These are phyloP conservation scores for Dilophus febrilis DNA, from an alignment of 2,888 invertebrate species.

Conservation along the genomic window DNA sequence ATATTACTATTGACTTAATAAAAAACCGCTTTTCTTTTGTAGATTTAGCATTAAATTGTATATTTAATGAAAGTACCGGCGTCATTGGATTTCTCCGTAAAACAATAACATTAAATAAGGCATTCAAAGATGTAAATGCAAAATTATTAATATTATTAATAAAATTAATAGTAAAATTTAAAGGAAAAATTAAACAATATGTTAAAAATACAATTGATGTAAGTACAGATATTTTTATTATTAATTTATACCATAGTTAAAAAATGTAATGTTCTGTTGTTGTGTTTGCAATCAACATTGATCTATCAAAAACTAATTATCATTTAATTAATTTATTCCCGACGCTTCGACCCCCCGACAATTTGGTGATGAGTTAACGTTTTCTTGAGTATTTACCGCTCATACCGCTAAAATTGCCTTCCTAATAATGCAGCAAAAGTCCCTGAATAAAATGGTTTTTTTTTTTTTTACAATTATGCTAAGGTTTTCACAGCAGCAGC, in stretches of 20 bases:
- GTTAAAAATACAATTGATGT: constrained; percentile 11
- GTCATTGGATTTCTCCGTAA: constrained; percentile 12
- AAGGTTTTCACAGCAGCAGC: too few species aligned
- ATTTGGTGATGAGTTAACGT: too few species aligned
- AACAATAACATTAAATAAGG: constrained; percentile 10
- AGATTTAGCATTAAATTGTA: constrained; percentile 13
- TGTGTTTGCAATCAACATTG: background rate
- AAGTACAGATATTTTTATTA: constrained; percentile 1
- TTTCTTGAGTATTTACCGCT: too few species aligned
- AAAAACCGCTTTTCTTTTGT: background rate
- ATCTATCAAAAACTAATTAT: too few species aligned
- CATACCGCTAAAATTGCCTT: too few species aligned
- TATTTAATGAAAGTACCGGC: constrained; percentile 13
- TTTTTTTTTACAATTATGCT: too few species aligned
- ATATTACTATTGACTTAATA: background rate
- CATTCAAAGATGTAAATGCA: constrained; percentile 13
- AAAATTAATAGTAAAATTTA: constrained; percentile 12
- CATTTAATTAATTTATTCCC: too few species aligned
- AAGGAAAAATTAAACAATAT: constrained; percentile 7
- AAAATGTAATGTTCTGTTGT: background rate
- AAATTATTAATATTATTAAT: constrained; percentile 15
- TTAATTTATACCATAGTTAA: background rate
- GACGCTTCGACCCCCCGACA: too few species aligned
- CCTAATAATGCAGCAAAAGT: too few species aligned
- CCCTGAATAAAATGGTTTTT: too few species aligned